Base-by-base conservation (phyloP, 2,888 invertebrate genomes). In the Heliconius cydno region DNA sequence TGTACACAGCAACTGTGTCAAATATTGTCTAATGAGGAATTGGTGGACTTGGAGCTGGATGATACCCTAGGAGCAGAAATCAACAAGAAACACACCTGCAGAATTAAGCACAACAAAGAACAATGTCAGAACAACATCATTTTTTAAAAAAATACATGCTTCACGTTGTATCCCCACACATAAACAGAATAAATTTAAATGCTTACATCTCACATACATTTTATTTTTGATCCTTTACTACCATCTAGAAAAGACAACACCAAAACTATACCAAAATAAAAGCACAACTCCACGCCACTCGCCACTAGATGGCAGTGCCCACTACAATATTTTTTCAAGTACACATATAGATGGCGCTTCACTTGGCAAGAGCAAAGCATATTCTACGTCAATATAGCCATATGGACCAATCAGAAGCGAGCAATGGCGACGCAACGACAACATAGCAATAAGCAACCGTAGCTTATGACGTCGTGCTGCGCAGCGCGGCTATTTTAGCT, bases 401-500 rank as follows among this genome's bases (percentile, higher is more conserved):
- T 80, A 80, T 81, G 83, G 34, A 82, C 92, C 92, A 92, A 92
- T 92, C 84, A 86, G 85, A 88, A 78, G 72, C 38, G 15, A 78
- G 78, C 78, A 63, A 68, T 52, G 79, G 72, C 80, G 80, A 84
- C 83, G 80, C 79, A 79, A 73, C 60, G 52, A 66, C n/a, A 70
- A 41, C 75, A 79, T 79, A 78, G 77, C 79, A 81, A 79, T 81
- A 76, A 77, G n/a, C 78, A 81, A 85, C 85, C 82, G 78, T 84
- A 79, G 70, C 79, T 85, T 85, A 90, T 93, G 92, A 92, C 93
- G 93, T 94, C 86, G 90, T 90, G 89, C 90, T 90, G 92, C 92
- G 90, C 92, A 91, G 91, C 90, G 90, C 90, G 89, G 86, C 88
- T 92, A 92, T 92, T 91, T 92, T 88, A 88, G 90, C 89, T 89